phyloP scores from a whole-genome alignment of 2,888 invertebrate genomes.

The Oasisia sp. region DNA sequence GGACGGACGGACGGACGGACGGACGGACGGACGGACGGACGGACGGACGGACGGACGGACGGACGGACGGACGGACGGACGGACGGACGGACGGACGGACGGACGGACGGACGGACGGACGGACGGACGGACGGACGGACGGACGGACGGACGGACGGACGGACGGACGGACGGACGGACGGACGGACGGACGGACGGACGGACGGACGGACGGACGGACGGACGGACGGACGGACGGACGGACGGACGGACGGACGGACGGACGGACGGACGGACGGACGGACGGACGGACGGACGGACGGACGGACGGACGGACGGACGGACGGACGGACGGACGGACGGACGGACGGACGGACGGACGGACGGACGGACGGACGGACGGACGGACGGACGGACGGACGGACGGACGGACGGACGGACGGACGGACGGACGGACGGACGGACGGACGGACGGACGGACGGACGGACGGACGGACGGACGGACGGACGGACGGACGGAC shows the following conservation, averaged over 20 bases:
- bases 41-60: background rate
- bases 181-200: background rate
- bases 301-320: no score
- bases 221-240: background rate
- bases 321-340: background rate
- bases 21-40: conserved; percentile 14
- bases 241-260: background rate
- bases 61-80: background rate
- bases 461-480: background rate
- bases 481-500: background rate
- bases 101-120: background rate
- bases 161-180: background rate
- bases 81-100: background rate
- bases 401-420: background rate
- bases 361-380: background rate
- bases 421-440: background rate
- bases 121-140: background rate
- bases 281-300: no score
- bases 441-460: background rate
- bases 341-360: background rate
- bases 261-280: no score
- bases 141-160: background rate
- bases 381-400: background rate
- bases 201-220: background rate
- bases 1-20: conserved; percentile 19